phyloP scores from a whole-genome alignment of 2,113 vertebrate species.

The Dascyllus trimaculatus region DNA sequence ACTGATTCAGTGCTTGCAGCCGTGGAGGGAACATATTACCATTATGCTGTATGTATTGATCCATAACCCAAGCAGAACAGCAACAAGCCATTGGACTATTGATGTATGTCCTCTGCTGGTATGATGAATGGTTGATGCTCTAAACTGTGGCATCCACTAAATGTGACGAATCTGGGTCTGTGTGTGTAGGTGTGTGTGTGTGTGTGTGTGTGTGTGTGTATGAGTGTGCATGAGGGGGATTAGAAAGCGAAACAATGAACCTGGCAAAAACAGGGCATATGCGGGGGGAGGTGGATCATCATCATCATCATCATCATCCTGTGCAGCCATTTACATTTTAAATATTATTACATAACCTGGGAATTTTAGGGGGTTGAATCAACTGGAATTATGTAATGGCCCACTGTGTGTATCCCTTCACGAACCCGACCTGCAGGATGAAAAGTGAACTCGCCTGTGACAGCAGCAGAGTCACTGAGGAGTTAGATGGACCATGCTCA shows the following conservation, averaged over 20 bases:
- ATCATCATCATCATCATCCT: slow-evolving; percentile 10
- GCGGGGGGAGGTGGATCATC: slow-evolving; percentile 17
- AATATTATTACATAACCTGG: slow-evolving; percentile 43
- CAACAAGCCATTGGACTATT: slow-evolving; percentile 25
- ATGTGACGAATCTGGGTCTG: slow-evolving; percentile 16
- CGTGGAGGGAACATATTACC: neutral
- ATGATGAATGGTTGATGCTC: slow-evolving; percentile 22
- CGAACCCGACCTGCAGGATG: slow-evolving; percentile 15
- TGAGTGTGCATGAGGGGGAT: neutral
- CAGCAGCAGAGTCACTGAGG: neutral
- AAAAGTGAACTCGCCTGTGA: neutral
- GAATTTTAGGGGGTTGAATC: slow-evolving; percentile 24
- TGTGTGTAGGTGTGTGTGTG: neutral
- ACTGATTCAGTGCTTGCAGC: neutral
- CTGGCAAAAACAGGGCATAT: slow-evolving; percentile 22
- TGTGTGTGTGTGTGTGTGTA: slow-evolving; percentile 3
- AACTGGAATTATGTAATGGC: slow-evolving; percentile 27
- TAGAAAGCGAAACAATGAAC: neutral
- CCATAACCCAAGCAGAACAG: slow-evolving; percentile 26
- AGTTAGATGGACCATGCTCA: neutral
- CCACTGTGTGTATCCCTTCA: neutral
- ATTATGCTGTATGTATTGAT: slow-evolving; percentile 46
- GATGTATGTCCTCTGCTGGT: slow-evolving; percentile 22
- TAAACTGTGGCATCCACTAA: slow-evolving; percentile 3
- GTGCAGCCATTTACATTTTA: slow-evolving; percentile 21